Evolutionary conservation across 1,140 invertebrate genomes (phyloP).

Genomic region (Drosophila kurseongensis): DNA sequence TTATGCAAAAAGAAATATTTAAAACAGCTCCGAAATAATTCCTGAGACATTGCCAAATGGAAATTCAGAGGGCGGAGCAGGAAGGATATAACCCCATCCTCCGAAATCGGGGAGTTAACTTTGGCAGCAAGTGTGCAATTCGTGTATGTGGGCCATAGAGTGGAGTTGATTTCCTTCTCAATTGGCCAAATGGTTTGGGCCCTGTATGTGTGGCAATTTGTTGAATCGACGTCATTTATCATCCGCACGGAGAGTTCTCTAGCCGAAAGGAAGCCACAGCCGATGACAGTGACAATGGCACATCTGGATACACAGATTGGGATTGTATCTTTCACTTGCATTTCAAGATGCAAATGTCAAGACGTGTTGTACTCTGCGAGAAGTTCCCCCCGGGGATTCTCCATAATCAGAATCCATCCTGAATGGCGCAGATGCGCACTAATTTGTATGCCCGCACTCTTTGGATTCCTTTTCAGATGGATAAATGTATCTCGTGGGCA

Average conservation of each 20-base stretch:
- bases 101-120: conserved; percentile 9
- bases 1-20: conserved; percentile 41
- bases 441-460: conserved; percentile 31
- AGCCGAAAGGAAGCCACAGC: conserved; percentile 34
- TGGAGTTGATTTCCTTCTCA: conserved; percentile 70
- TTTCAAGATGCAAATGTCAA: conserved; percentile 82
- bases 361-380: conserved; percentile 44
- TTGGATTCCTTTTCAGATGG: conserved; percentile 1
- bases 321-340: conserved; percentile 83
- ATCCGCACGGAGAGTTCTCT: conserved; percentile 57
- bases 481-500: conserved; percentile 11
- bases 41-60: conserved; percentile 28
- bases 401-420: neutral
- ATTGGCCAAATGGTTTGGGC: conserved; percentile 65
- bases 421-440: conserved; percentile 35
- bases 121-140: conserved; percentile 16
- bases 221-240: conserved; percentile 78
- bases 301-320: conserved; percentile 79
- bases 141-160: conserved; percentile 29
- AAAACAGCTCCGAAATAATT: conserved; percentile 45
- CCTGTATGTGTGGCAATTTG: conserved; percentile 69
- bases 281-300: conserved; percentile 59
- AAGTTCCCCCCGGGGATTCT: conserved; percentile 11
- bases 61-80: conserved; percentile 14
- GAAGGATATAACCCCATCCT: neutral